A percentile compares a stretch with the other conserved stretches of the same genome.
Conservation (phyloP, 1,140 invertebrate species). For the Acarapis woodi region DNA sequence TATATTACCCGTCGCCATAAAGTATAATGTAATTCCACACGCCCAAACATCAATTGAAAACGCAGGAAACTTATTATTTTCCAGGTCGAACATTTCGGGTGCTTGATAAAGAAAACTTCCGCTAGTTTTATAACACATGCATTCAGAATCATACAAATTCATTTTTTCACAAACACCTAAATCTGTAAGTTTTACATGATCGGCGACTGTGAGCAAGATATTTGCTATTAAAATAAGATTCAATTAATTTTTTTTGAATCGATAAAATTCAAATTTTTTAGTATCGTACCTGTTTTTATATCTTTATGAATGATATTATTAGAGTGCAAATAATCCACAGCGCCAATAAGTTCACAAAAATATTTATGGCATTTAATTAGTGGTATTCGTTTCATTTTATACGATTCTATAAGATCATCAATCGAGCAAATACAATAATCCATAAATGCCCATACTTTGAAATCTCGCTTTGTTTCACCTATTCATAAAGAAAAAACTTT, state of each 20-base stretch:
- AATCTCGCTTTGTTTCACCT: conserved; percentile 18
- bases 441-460: conserved; percentile 42
- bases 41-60: conserved; percentile 96
- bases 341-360: conserved; percentile 70
- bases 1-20: conserved; percentile 73
- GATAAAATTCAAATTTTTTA: too few species aligned
- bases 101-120: conserved; percentile 93
- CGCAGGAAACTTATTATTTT: conserved; percentile 60
- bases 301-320: conserved; percentile 92
- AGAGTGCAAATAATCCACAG: conserved; percentile 82
- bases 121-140: conserved; percentile 45
- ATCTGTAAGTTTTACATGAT: conserved; percentile 86
- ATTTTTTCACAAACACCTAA: conserved; percentile 67
- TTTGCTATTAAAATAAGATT: too few species aligned
- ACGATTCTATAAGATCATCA: conserved; percentile 74
- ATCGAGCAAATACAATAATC: conserved; percentile 29
- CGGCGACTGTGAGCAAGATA: conserved; percentile 60
- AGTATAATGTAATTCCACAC: conserved; percentile 81
- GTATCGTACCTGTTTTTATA: conserved; percentile 96
- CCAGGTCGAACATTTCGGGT: conserved; percentile 89
- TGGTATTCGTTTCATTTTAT: conserved; percentile 67
- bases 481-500: neutral
- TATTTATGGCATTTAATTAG: conserved; percentile 67
- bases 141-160: conserved; percentile 11
- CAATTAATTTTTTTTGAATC: too few species aligned